Conservation (phyloP, 2,113 vertebrate genomes). For the Calonectris borealis region DNA sequence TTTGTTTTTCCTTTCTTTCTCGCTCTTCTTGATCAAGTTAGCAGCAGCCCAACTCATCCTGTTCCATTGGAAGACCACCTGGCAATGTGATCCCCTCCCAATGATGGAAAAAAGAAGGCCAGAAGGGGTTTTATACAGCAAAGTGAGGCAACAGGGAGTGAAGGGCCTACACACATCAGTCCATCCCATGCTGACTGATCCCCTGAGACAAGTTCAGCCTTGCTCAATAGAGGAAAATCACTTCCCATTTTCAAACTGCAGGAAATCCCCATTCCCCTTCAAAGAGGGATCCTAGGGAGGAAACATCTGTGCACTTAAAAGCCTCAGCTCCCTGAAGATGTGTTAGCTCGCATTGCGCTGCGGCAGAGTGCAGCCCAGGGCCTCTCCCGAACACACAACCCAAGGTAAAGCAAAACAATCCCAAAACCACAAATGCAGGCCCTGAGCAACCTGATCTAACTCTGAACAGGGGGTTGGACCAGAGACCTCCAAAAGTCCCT, state of each 20-base stretch:
- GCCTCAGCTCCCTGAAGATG: neutral
- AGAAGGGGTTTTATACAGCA: neutral
- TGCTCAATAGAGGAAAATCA: slow-evolving; percentile 39
- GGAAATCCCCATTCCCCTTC: slow-evolving; percentile 14
- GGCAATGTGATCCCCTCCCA: neutral
- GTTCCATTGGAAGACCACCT: neutral
- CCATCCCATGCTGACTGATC: neutral
- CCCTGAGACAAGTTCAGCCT: slow-evolving; percentile 16
- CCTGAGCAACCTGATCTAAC: neutral
- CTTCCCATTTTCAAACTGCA: slow-evolving; percentile 61
- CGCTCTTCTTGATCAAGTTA: neutral
- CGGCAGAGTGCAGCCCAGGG: neutral
- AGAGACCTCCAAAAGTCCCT: neutral
- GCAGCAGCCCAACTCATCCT: neutral
- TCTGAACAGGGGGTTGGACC: neutral
- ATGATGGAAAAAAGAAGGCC: neutral
- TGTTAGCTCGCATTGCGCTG: neutral
- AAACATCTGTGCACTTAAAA: slow-evolving; percentile 73
- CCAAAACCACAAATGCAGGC: neutral
- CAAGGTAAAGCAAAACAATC: neutral
- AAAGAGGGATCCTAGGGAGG: slow-evolving; percentile 50
- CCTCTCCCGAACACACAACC: neutral
- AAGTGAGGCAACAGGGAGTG: neutral
- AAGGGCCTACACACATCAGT: neutral
- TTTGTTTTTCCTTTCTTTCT: neutral